Evolutionary conservation across 2,113 vertebrate genomes (phyloP).

Genomic region (Thunnus maccoyii): DNA sequence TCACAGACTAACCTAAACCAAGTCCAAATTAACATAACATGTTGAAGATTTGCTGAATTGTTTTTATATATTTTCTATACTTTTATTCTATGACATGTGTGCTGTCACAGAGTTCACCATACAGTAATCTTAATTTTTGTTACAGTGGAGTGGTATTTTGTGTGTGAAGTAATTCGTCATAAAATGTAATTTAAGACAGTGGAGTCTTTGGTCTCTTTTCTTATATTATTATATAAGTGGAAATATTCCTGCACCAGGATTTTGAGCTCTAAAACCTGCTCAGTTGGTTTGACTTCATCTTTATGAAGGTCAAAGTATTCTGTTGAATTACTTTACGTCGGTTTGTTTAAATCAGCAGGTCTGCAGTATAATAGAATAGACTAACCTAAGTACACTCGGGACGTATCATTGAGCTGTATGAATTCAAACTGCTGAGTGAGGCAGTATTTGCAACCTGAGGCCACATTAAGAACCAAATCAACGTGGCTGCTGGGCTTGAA

Average conservation of each 20-base stretch:
- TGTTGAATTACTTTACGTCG: constrained; percentile 44
- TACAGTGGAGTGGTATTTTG: background rate
- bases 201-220: constrained; percentile 12
- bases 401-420: constrained; percentile 54
- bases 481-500: constrained; percentile 67
- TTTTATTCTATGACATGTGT: constrained; percentile 6
- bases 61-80: background rate
- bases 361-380: constrained; percentile 52
- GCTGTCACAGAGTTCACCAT: background rate
- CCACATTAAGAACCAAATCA: constrained; percentile 69
- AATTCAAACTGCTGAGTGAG: constrained; percentile 70
- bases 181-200: background rate
- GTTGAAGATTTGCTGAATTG: background rate
- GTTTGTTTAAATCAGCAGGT: constrained; percentile 73
- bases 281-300: constrained; percentile 47
- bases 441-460: constrained; percentile 59
- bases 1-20: background rate
- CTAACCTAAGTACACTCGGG: constrained; percentile 52
- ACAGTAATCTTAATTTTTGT: background rate
- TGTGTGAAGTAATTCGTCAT: background rate
- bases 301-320: constrained; percentile 56
- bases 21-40: background rate
- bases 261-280: constrained; percentile 38
- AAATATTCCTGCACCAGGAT: constrained; percentile 3
- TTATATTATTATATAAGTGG: constrained; percentile 1